Base-by-base conservation (phyloP, 2,888 invertebrate genomes). In the Cephus runcator region DNA sequence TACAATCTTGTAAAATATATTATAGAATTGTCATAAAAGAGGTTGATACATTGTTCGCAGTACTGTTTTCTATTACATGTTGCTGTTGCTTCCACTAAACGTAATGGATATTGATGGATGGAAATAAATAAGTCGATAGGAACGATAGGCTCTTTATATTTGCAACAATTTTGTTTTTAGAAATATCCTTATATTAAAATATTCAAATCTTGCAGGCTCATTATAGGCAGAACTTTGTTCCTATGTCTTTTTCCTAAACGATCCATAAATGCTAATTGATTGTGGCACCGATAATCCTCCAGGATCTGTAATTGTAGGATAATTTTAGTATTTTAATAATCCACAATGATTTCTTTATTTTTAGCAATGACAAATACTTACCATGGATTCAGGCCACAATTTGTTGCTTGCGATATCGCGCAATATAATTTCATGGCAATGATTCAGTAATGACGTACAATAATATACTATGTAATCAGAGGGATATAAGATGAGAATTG, bases 391-490 rank as follows among this genome's bases (percentile, higher is more conserved):
- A 11, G 91, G 91, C 90, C 90, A 91, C 79, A 86, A 80, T 82
- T 88, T 89, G 76, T 86, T 87, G 33, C 81, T 85, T 3, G 85
- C 83, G n/a, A 89, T 83, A 76, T 88, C 85, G 75, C 87, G 83
- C 85, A 90, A 82, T 40, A 91, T 75, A 40, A 80, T 81, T 33
- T 81, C 76, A 77, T 88, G 88, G 75, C 88, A 89, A 36, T 89
- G 87, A 81, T 88, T 83, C 73, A 91, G 79, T 71, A 91, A 81
- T 1, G 91, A 91, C 33, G 83, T 85, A 78, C 88, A 90, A 77
- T 91, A 91, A 80, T 91, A 91, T 34, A 91, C 79, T 74, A 91
- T 83, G 75, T 91, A 90, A 82, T 91, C 91, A 33, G 91, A 87
- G 4, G 90, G 86, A 81, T 91, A 87, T 15, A 91, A 79, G 73